Evolutionary conservation across 2,797 vertebrate genomes (phyloP).

Genomic region (Octomys mimax): DNA sequence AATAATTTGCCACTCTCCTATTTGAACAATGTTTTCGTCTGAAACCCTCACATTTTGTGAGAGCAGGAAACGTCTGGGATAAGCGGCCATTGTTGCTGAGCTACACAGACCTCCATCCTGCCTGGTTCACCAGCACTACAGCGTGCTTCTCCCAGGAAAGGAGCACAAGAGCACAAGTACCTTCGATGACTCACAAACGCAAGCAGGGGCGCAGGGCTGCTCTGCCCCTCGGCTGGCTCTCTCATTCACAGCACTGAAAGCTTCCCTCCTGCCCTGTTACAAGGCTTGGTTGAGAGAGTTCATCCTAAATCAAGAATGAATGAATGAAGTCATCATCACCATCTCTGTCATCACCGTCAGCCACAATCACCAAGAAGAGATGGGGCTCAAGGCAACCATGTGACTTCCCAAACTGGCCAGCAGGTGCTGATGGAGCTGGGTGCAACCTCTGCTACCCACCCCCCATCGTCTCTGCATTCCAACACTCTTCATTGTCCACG

Average conservation of each 20-base stretch:
- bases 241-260: not conserved
- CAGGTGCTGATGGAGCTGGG: not conserved
- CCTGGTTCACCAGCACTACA: not conserved
- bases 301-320: rapidly evolving
- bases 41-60: not conserved
- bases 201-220: not conserved
- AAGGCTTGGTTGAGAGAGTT: not conserved
- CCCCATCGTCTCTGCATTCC: not conserved
- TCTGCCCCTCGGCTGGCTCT: not conserved
- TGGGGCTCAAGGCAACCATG: not conserved
- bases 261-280: not conserved
- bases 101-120: not conserved
- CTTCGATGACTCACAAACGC: not conserved
- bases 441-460: too few species aligned
- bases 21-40: not conserved
- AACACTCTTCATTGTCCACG: not conserved
- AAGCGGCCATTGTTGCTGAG: not conserved
- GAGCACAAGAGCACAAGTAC: not conserved
- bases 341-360: too few species aligned
- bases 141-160: not conserved
- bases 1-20: not conserved
- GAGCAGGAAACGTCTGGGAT: not conserved
- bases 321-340: too few species aligned
- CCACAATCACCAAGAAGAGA: not conserved
- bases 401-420: too few species aligned